Evolutionary conservation across 2,113 vertebrate species (phyloP).

Genomic region (Aegypius monachus): DNA sequence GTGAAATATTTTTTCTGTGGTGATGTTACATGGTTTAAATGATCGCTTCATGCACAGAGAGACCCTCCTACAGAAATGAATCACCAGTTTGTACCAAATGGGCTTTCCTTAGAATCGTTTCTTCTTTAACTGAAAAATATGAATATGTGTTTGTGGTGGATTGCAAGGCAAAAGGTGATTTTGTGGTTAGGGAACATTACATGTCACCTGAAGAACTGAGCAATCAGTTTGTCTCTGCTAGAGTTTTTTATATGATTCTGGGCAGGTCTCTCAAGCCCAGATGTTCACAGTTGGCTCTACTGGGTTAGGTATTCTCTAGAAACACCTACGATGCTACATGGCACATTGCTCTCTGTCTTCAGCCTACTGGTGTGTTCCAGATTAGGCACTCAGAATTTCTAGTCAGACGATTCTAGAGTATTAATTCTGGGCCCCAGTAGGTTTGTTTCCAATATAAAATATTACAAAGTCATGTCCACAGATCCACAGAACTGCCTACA

Average conservation of each 20-base stretch:
- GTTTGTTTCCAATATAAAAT: neutral
- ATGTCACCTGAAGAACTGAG: neutral
- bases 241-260: neutral
- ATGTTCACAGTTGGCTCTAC: neutral
- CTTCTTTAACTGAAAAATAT: neutral
- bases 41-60: neutral
- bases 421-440: neutral
- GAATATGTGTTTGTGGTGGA: neutral
- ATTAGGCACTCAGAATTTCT: neutral
- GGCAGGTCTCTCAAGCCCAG: neutral
- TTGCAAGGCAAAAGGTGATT: neutral
- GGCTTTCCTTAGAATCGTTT: neutral
- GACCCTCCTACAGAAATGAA: neutral
- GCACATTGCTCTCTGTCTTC: neutral
- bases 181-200: neutral
- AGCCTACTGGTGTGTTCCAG: neutral
- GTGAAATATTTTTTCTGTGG: neutral
- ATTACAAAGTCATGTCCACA: neutral
- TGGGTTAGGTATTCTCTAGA: neutral
- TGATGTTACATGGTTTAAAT: neutral
- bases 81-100: neutral
- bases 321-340: accelerated
- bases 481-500: neutral
- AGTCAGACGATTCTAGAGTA: neutral
- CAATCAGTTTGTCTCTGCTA: neutral